These are phyloP conservation scores for Bubo scandiacus DNA, from an alignment of 2,113 vertebrate genomes.

Conservation along the genomic window DNA sequence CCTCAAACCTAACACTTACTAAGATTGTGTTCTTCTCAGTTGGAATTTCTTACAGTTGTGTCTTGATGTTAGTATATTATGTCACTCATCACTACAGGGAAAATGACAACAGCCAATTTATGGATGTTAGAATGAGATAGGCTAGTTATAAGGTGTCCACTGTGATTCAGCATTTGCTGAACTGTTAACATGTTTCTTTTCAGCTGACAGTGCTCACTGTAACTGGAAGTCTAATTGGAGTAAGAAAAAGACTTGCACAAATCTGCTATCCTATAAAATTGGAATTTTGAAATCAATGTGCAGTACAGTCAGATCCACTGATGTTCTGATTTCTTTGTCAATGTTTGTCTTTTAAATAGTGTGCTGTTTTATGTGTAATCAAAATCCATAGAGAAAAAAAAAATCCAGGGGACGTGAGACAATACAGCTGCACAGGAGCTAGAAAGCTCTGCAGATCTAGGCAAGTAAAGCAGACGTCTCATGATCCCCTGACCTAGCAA, in stretches of 20 bases:
- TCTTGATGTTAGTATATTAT: background rate
- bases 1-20: background rate
- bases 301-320: background rate
- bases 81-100: background rate
- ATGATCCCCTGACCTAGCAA: background rate
- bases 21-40: background rate
- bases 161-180: conserved; percentile 30
- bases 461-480: background rate
- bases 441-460: background rate
- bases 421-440: background rate
- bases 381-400: background rate
- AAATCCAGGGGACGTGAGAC: background rate
- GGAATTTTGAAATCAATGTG: conserved; percentile 7
- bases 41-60: background rate
- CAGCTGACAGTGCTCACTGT: background rate
- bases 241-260: background rate
- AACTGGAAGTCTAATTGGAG: conserved; percentile 13
- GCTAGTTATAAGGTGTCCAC: background rate
- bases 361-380: background rate
- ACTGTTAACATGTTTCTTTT: conserved; percentile 8
- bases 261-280: background rate
- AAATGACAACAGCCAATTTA: conserved; percentile 20
- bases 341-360: background rate
- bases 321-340: background rate
- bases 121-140: background rate